A percentile compares a stretch with the other conserved stretches of the same genome.
Evolutionary conservation across 2,113 vertebrate species (phyloP).

Genomic region (Hucho hucho): DNA sequence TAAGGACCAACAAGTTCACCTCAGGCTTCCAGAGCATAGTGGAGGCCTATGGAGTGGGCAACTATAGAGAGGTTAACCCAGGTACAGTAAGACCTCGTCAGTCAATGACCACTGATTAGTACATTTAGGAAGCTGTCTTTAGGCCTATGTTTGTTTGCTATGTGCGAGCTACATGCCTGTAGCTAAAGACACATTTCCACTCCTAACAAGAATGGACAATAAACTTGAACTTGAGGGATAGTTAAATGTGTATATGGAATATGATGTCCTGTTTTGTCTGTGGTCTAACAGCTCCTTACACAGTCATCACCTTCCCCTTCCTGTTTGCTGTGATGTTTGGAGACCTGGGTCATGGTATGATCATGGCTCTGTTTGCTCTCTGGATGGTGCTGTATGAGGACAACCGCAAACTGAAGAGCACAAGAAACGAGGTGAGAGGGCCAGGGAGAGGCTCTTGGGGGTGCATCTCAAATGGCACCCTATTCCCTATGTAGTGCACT

Average conservation of each 20-base stretch:
- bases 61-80: slow-evolving; percentile 94
- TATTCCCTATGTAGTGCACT: background rate
- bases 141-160: background rate
- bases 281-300: slow-evolving; percentile 84
- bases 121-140: background rate
- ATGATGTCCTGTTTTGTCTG: background rate
- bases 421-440: slow-evolving; percentile 84
- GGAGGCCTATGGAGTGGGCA: slow-evolving; percentile 93
- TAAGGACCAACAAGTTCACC: slow-evolving; percentile 96
- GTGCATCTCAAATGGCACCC: no score
- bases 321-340: slow-evolving; percentile 98
- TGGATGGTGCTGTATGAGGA: slow-evolving; percentile 89
- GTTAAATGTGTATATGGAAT: no score
- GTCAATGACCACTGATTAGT: background rate
- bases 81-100: slow-evolving; percentile 78
- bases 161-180: background rate
- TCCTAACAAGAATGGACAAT: no score
- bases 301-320: slow-evolving; percentile 95
- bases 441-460: background rate
- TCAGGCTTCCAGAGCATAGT: slow-evolving; percentile 97
- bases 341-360: slow-evolving; percentile 89
- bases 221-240: no score
- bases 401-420: slow-evolving; percentile 82
- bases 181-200: no score
- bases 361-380: slow-evolving; percentile 89